Base-by-base conservation (phyloP, 2,113 vertebrate genomes). In the Ciconia stormi region DNA sequence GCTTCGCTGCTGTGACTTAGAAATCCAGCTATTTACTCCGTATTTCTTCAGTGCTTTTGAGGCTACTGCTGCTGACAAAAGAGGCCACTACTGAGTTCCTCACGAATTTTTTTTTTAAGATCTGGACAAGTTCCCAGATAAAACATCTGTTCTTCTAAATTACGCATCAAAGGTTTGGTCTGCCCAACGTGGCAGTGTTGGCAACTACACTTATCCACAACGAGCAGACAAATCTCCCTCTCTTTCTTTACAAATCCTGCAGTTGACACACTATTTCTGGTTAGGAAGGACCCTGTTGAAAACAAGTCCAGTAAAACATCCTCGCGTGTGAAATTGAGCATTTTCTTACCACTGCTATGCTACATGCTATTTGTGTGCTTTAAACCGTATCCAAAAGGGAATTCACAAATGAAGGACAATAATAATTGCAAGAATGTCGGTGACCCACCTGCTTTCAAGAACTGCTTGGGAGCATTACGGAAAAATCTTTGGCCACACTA, bases 141-240 rank as follows among this genome's bases (percentile, higher is more conserved):
- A 95, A 97, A 92, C 96, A 97, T 94, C 97, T 97, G 82, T 91
- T 96, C 74, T 84, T 96, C 87, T 52, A 83, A 91, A 72, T 92
- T 95, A 18, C 30, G 7, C 40, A 16, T 96, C 90, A 95, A 82
- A 95, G 50, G 82, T 66, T 73, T 47, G 15, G 34, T 79, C 76
- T 94, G 78, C 94, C 71, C 63, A 56, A 19, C 30, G 0, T 66
- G 69, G 67, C 55, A 27, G 4, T 40, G 53, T 58, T 95, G 97
- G 95, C 89, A 96, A 19, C 44, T 87, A 17, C 52, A 21, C 88
- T 84, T 71, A 86, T 10, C 84, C 84, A 47, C 83, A 46, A 30
- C 17, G 69, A 93, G 62, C 72, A 50, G 89, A 70, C 38, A 93
- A 22, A 81, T 94, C 66, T 95, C 79, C 70, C 42, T 86, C 56